A percentile compares a stretch with the other conserved stretches of the same genome.
phyloP scores from a whole-genome alignment of 2,797 vertebrate genomes.

The Coendou prehensilis region DNA sequence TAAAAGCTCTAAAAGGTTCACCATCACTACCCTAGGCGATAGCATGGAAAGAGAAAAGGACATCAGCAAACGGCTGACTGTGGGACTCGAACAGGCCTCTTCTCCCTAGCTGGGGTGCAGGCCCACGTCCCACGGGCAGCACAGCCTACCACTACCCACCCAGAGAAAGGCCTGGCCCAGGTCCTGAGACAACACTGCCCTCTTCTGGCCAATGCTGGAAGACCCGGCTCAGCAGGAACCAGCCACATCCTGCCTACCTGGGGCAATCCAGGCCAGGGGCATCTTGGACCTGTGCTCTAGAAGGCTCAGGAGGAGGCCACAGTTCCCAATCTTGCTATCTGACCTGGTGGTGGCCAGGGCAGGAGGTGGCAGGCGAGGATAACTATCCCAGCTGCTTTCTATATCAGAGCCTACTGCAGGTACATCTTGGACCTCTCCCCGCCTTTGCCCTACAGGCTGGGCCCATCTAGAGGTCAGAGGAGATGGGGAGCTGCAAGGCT shows the following conservation, averaged over 20 bases:
- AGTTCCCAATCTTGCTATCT: too few relatives aligned
- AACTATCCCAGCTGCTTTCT: not conserved
- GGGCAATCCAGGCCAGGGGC: not conserved
- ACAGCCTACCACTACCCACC: not conserved
- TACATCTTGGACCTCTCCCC: not conserved
- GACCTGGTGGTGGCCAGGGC: not conserved
- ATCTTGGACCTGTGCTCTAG: not conserved
- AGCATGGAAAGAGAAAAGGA: not conserved
- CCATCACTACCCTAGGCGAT: not conserved
- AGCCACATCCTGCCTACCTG: not conserved
- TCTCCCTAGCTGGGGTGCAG: not conserved
- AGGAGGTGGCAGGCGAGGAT: not conserved
- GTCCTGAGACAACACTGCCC: constrained; percentile 87
- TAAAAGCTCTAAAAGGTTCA: not conserved
- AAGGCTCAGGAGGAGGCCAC: not conserved
- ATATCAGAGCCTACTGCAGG: not conserved
- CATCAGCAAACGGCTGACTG: not conserved
- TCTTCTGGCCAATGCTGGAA: constrained; percentile 85
- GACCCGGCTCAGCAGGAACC: not conserved
- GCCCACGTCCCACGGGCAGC: rapidly evolving
- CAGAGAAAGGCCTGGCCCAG: not conserved
- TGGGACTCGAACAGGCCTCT: not conserved
- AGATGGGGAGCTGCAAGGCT: rapidly evolving
- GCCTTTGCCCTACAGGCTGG: not conserved
- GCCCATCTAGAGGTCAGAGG: not conserved